phyloP scores from a whole-genome alignment of 1,140 invertebrate species.

The Nasonia longicornis region DNA sequence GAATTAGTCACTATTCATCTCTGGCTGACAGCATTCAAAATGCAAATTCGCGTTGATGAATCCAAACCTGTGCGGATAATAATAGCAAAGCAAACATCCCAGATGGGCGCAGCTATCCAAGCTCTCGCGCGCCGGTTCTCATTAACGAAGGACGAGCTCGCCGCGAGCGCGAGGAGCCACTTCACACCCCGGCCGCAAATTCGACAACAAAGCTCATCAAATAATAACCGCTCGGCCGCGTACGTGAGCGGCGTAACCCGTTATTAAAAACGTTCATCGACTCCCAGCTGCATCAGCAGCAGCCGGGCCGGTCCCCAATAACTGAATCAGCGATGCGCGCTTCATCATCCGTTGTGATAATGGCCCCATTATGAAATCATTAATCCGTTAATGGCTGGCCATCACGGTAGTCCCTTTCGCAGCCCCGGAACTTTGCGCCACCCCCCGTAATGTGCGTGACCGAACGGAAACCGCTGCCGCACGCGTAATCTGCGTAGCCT shows the following conservation, averaged over 20 bases:
- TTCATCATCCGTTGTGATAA: constrained; percentile 23
- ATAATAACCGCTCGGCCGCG: background rate
- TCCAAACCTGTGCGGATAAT: no score
- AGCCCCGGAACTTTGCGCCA: constrained; percentile 17
- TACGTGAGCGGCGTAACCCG: background rate
- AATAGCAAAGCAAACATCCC: no score
- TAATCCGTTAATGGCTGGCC: constrained; percentile 58
- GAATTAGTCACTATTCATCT: no score
- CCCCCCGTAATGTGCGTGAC: constrained; percentile 54
- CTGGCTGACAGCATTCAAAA: no score
- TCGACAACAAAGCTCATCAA: background rate
- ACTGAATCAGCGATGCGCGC: background rate
- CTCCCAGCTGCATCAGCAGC: background rate
- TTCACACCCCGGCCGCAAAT: background rate
- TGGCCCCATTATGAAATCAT: constrained; percentile 55
- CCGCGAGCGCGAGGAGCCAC: no score
- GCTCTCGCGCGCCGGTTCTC: no score
- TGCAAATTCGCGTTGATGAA: no score
- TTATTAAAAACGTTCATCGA: background rate
- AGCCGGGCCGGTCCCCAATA: background rate
- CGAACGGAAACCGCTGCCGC: constrained; percentile 53
- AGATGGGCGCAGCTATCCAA: no score
- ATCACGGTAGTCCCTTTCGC: constrained; percentile 11
- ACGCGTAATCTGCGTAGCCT: constrained; percentile 55
- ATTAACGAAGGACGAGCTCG: no score